Conservation (phyloP, 53 echinoderm and acorn worm species). For the Temnopleurus reevesii region DNA sequence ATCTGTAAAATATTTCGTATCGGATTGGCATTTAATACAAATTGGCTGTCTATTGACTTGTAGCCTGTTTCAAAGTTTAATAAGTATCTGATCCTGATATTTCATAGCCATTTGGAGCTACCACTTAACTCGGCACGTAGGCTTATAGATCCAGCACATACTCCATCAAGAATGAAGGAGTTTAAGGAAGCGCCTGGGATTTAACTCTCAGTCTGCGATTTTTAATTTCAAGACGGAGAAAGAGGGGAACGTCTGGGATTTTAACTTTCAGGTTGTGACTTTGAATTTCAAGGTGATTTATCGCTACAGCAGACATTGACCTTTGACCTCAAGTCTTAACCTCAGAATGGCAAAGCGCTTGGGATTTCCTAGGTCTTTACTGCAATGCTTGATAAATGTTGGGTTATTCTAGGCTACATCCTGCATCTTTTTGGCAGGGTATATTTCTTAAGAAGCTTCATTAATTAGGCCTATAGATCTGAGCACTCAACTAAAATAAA, state of each 20-base stretch:
- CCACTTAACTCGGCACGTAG: too few species aligned
- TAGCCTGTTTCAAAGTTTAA: too few species aligned
- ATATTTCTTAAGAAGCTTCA: neutral
- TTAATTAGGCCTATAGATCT: neutral
- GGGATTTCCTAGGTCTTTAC: neutral
- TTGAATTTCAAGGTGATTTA: neutral
- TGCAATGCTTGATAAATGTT: neutral
- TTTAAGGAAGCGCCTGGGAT: too few species aligned
- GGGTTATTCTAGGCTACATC: neutral
- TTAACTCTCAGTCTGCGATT: neutral
- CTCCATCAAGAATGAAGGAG: too few species aligned
- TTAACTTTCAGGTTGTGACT: neutral
- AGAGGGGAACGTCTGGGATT: neutral
- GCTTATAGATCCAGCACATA: too few species aligned
- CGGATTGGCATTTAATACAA: too few species aligned
- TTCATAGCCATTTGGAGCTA: too few species aligned
- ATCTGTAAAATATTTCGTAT: too few species aligned
- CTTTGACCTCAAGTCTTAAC: neutral
- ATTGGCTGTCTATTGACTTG: too few species aligned
- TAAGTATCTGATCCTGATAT: too few species aligned
- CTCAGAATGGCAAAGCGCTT: neutral
- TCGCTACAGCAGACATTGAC: slow-evolving; percentile 32
- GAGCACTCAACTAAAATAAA: too few species aligned
- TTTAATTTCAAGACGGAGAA: neutral
- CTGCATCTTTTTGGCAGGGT: neutral